These are phyloP conservation scores for Rhamphomyia laevipes DNA, from an alignment of 2,888 invertebrate genomes.

Conservation along the genomic window DNA sequence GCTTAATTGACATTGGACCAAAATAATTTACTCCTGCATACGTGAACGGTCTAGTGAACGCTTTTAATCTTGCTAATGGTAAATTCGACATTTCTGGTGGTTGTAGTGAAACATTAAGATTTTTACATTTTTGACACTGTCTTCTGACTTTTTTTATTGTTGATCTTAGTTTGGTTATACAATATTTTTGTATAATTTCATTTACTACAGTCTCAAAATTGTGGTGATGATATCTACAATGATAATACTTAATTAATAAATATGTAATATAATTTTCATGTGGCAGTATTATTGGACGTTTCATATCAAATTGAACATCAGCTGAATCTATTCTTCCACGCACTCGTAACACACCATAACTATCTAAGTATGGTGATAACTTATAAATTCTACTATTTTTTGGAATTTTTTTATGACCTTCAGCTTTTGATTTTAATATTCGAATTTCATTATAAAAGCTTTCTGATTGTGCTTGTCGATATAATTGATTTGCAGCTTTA, in stretches of 20 bases:
- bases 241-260: constrained; percentile 1
- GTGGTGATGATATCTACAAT: constrained; percentile 5
- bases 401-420: not conserved
- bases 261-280: constrained; percentile 1
- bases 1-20: constrained; percentile 5
- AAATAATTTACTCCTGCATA: constrained; percentile 10
- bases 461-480: too few relatives aligned
- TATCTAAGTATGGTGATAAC: not conserved
- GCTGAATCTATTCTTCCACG: constrained; percentile 1
- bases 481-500: too few relatives aligned
- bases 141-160: not conserved
- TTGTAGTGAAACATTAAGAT: constrained; percentile 6
- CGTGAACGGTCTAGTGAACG: constrained; percentile 9
- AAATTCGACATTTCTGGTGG: constrained; percentile 10
- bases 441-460: not conserved
- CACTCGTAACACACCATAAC: not conserved
- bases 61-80: constrained; percentile 5
- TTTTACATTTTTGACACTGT: constrained; percentile 10
- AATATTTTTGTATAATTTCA: not conserved
- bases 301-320: not conserved
- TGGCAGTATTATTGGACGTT: constrained; percentile 4
- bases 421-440: not conserved
- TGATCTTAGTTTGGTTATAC: constrained; percentile 1
- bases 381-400: not conserved
- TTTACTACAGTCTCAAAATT: not conserved